phyloP scores from a whole-genome alignment of 1,140 invertebrate genomes.

The Metopolophium dirhodum region DNA sequence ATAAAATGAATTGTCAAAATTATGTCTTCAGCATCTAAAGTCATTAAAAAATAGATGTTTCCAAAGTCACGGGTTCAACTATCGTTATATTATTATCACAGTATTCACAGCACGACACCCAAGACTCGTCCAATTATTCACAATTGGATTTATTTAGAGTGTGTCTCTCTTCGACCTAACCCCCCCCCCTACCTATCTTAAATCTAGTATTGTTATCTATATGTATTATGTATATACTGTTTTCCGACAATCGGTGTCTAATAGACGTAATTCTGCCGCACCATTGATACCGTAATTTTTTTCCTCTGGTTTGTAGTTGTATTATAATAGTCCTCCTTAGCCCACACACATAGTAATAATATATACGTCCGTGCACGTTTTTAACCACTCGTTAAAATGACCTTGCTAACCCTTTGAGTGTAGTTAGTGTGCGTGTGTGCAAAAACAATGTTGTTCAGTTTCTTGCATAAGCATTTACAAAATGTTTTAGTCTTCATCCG shows the following conservation, averaged over 20 bases:
- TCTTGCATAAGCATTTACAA: not conserved
- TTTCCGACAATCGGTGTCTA: not conserved
- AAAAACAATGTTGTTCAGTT: slow-evolving; percentile 18
- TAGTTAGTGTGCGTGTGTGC: not conserved
- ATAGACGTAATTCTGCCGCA: not conserved
- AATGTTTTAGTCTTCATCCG: not conserved
- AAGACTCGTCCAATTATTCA: slow-evolving; percentile 27
- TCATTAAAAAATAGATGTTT: not conserved
- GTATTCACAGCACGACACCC: slow-evolving; percentile 5
- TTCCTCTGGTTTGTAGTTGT: not conserved
- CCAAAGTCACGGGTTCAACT: slow-evolving; percentile 24
- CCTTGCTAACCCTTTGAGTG: slow-evolving; percentile 38
- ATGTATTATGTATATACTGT: not conserved
- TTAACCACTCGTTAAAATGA: slow-evolving; percentile 27
- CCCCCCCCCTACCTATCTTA: not conserved
- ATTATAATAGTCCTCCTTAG: not conserved
- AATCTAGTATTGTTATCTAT: not conserved
- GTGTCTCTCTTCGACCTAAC: not conserved
- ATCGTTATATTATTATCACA: slow-evolving; percentile 24
- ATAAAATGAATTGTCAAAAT: not conserved
- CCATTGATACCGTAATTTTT: slow-evolving; percentile 12
- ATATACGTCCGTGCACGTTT: not conserved
- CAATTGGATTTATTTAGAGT: slow-evolving; percentile 30
- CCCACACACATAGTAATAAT: slow-evolving; percentile 7
- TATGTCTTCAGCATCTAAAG: not conserved